Evolutionary conservation across 2,797 vertebrate genomes (phyloP).

Genomic region (Toxotes lorentzi): DNA sequence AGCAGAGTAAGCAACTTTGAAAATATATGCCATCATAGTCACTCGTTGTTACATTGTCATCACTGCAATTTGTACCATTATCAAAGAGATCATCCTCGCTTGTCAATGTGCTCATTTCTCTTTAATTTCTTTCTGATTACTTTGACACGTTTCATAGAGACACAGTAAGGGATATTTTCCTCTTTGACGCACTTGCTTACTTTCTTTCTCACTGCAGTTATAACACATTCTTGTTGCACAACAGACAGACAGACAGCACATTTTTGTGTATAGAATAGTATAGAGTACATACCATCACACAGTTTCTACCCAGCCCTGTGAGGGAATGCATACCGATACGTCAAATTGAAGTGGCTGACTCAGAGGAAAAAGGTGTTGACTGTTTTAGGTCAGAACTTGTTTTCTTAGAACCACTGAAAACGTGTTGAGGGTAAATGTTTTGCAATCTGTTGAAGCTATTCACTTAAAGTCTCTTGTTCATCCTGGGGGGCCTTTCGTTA

Average conservation of each 20-base stretch:
- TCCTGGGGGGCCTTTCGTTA: conserved; percentile 53
- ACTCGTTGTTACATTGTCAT: not conserved
- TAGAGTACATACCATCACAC: conserved; percentile 18
- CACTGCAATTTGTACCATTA: conserved; percentile 21
- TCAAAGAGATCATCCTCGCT: not conserved
- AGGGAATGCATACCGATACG: conserved; percentile 38
- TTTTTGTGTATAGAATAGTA: conserved; percentile 33
- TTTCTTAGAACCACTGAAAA: conserved; percentile 43
- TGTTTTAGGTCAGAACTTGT: conserved; percentile 55
- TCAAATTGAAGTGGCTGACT: conserved; percentile 56
- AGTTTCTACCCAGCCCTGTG: conserved; percentile 58
- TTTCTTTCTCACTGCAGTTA: not conserved
- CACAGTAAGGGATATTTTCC: not conserved
- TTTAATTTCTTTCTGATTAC: conserved; percentile 16
- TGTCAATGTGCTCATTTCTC: not conserved
- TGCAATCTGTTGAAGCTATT: conserved; percentile 50
- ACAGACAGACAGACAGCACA: conserved; percentile 7
- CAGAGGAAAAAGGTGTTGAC: conserved; percentile 65
- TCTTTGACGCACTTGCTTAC: not conserved
- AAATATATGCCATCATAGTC: conserved; percentile 12
- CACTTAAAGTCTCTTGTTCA: conserved; percentile 39
- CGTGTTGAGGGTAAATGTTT: conserved; percentile 50
- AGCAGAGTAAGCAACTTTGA: not conserved
- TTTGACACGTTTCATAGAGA: not conserved
- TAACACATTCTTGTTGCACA: conserved; percentile 11